Evolutionary conservation across 37 sponge, comb jelly and placozoan genomes (phyloP).

Genomic region (Crambe crambe): DNA sequence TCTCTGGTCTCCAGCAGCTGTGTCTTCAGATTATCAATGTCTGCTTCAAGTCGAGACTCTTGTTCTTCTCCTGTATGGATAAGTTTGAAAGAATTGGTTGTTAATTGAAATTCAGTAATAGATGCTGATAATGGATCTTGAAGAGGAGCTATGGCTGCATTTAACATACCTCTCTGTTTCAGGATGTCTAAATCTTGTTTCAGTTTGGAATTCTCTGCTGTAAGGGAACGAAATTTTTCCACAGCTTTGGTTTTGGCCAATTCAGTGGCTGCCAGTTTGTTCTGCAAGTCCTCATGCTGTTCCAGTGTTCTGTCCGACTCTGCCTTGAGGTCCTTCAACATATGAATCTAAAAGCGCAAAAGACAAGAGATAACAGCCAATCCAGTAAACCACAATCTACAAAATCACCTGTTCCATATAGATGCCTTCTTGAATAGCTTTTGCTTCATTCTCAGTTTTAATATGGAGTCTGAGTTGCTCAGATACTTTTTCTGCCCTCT

Average conservation of each 20-base stretch:
- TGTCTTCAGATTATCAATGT: conserved; percentile 28
- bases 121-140: no score
- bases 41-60: conserved; percentile 21
- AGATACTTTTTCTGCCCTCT: not conserved
- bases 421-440: conserved; percentile 23
- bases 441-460: conserved; percentile 32
- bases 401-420: conserved; percentile 24
- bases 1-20: conserved; percentile 40
- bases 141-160: no score
- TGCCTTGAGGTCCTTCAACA: conserved; percentile 6
- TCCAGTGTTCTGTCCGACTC: conserved; percentile 9
- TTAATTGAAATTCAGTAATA: no score
- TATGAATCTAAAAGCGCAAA: not conserved
- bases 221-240: conserved; percentile 9
- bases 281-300: not conserved
- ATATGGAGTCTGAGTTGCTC: no score
- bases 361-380: no score
- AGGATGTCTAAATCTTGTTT: not conserved
- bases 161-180: not conserved
- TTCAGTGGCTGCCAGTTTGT: conserved; percentile 5
- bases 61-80: conserved; percentile 13
- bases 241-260: not conserved
- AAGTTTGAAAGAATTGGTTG: no score
- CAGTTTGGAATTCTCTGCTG: conserved; percentile 19
- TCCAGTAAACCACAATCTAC: not conserved